Percentiles rank a stretch among this genome's conserved stretches.
Evolutionary conservation across 2,797 vertebrate genomes (phyloP).

Genomic region (Menidia menidia): DNA sequence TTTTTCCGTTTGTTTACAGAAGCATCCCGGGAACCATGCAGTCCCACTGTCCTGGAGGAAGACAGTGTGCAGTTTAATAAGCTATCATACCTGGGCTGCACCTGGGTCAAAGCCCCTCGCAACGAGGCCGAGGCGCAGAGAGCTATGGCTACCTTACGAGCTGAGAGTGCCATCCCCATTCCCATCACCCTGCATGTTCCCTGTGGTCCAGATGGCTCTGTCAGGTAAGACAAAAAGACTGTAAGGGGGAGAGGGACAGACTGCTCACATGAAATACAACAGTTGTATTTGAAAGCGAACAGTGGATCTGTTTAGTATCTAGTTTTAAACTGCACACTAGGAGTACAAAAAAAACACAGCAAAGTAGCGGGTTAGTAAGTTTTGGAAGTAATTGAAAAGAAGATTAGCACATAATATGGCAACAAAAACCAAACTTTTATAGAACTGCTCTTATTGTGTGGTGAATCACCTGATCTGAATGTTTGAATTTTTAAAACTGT

Average conservation of each 20-base stretch:
- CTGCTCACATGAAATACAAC: not conserved
- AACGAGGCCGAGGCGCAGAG: slow-evolving; percentile 90
- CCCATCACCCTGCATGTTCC: slow-evolving; percentile 93
- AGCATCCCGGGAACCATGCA: slow-evolving; percentile 38
- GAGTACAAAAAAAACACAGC: not conserved
- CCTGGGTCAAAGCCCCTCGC: slow-evolving; percentile 94
- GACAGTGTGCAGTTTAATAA: slow-evolving; percentile 97
- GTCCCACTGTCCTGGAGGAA: slow-evolving; percentile 83
- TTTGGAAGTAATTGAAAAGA: not conserved
- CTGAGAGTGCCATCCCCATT: slow-evolving; percentile 86
- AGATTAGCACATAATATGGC: too few species aligned
- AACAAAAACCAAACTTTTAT: too few species aligned
- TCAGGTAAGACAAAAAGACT: slow-evolving; percentile 83
- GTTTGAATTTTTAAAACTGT: too few species aligned
- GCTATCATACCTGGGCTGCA: slow-evolving; percentile 93
- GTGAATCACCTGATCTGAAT: too few species aligned
- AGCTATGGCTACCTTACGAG: slow-evolving; percentile 90
- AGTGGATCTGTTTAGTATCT: not conserved
- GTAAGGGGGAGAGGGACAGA: not conserved
- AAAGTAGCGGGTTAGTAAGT: too few species aligned
- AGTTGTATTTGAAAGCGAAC: not conserved
- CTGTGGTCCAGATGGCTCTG: slow-evolving; percentile 92
- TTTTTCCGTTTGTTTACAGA: slow-evolving; percentile 42
- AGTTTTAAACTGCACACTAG: not conserved
- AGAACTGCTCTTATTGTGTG: too few species aligned